phyloP scores from a whole-genome alignment of 2,113 vertebrate genomes.

The Caloenas nicobarica region DNA sequence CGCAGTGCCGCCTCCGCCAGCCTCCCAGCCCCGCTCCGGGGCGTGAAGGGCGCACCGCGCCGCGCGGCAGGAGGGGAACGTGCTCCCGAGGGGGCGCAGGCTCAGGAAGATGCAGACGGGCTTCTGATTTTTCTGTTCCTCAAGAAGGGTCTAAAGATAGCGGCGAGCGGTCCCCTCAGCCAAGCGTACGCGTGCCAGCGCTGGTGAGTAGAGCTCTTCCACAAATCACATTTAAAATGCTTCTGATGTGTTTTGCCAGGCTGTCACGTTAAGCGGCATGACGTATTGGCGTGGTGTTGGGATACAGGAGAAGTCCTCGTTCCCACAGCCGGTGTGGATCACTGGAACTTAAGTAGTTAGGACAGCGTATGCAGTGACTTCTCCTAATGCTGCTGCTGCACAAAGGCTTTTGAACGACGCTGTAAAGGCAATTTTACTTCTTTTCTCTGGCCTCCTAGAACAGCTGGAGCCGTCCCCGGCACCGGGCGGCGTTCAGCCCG shows the following conservation, averaged over 20 bases:
- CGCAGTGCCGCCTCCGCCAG: background rate
- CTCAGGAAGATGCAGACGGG: background rate
- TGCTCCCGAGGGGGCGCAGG: too few species aligned
- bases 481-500: background rate
- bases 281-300: rapidly evolving
- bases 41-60: too few species aligned
- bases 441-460: background rate
- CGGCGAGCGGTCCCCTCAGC: background rate
- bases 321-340: rapidly evolving
- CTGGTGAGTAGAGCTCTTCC: background rate
- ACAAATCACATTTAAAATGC: rapidly evolving
- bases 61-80: rapidly evolving
- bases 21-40: background rate
- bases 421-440: background rate
- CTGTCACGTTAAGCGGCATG: rapidly evolving
- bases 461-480: background rate
- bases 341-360: rapidly evolving
- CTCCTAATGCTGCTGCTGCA: too few species aligned
- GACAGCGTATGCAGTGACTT: too few species aligned
- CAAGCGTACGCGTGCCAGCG: rapidly evolving
- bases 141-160: background rate
- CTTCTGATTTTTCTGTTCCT: background rate
- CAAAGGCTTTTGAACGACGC: background rate
- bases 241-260: rapidly evolving
- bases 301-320: background rate